Evolutionary conservation across 2,797 vertebrate species (phyloP).

Genomic region (Podarcis lilfordi): DNA sequence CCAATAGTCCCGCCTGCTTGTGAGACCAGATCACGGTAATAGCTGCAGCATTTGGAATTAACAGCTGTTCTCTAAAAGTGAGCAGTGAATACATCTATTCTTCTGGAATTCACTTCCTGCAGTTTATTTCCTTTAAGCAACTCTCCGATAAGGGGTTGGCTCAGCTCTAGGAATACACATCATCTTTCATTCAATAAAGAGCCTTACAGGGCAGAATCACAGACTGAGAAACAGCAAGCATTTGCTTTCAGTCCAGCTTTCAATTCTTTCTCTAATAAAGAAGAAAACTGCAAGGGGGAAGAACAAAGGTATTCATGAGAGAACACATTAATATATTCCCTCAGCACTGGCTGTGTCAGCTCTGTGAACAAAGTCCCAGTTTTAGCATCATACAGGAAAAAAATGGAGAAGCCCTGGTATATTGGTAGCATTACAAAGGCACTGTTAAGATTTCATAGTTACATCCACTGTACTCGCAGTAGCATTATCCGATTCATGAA

Average conservation of each 20-base stretch:
- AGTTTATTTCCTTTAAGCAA: background rate
- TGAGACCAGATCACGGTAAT: background rate
- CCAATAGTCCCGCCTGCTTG: background rate
- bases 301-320: conserved; percentile 20
- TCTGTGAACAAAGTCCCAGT: conserved; percentile 39
- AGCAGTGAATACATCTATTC: background rate
- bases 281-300: background rate
- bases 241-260: conserved; percentile 10
- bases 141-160: too few species aligned
- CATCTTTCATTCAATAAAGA: background rate
- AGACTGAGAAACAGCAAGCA: background rate
- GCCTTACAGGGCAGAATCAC: background rate
- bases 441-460: conserved; percentile 23
- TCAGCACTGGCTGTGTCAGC: conserved; percentile 1
- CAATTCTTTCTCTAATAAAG: conserved; percentile 29
- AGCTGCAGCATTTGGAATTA: background rate
- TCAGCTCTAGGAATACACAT: background rate
- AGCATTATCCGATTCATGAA: background rate
- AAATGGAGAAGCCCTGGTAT: conserved; percentile 39
- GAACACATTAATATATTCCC: background rate
- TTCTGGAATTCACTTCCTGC: background rate
- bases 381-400: conserved; percentile 17
- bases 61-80: background rate
- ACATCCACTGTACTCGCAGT: background rate
- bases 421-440: conserved; percentile 47